phyloP scores from a whole-genome alignment of 2,797 vertebrate species.

The Erethizon dorsatum region DNA sequence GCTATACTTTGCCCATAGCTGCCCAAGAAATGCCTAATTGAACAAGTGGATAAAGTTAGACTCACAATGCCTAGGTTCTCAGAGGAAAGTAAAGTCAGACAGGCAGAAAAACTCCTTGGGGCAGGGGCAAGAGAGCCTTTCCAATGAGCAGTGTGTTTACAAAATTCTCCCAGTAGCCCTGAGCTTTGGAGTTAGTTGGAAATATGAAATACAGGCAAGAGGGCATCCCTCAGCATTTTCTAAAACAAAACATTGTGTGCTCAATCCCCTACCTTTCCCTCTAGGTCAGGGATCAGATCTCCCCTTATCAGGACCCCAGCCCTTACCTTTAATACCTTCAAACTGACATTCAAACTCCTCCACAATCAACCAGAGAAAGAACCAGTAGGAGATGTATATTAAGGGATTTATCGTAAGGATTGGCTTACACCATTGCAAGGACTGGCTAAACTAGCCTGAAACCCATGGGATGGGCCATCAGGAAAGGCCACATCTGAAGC shows the following conservation, averaged over 20 bases:
- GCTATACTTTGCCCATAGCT: constrained; percentile 3
- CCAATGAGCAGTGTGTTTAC: constrained; percentile 5
- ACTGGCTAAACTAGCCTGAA: constrained; percentile 45
- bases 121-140: background rate
- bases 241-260: constrained; percentile 33
- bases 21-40: background rate
- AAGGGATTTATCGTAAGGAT: constrained; percentile 13
- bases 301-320: background rate
- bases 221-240: constrained; percentile 35
- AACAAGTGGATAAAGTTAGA: constrained; percentile 59
- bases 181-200: constrained; percentile 65
- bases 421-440: background rate
- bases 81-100: constrained; percentile 24
- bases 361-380: constrained; percentile 23
- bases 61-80: background rate
- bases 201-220: constrained; percentile 69
- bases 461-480: background rate
- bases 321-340: background rate
- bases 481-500: background rate
- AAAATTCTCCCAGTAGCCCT: constrained; percentile 61
- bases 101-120: background rate
- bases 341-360: constrained; percentile 22
- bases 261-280: constrained; percentile 1
- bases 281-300: background rate
- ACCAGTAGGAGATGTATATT: background rate